phyloP scores from a whole-genome alignment of 2,797 vertebrate genomes.

The Astyanax mexicanus region DNA sequence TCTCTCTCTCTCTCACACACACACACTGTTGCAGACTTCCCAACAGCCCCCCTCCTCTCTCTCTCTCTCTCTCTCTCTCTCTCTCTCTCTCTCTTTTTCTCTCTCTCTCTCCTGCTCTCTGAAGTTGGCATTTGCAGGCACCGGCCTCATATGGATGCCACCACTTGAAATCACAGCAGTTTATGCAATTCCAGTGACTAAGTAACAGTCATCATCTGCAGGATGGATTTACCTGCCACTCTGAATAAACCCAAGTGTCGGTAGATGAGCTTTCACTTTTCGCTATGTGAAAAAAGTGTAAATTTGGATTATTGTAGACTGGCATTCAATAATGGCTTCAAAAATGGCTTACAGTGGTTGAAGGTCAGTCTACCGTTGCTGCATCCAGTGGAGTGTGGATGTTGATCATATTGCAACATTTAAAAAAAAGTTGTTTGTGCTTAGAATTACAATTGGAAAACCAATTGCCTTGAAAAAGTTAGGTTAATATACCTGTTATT shows the following conservation, averaged over 20 bases:
- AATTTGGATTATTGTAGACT: background rate
- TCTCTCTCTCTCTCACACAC: conserved; percentile 50
- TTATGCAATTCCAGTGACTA: background rate
- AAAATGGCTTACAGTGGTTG: background rate
- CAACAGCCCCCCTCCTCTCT: too few species aligned
- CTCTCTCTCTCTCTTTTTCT: conserved; percentile 57
- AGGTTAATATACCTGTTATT: too few species aligned
- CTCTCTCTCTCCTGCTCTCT: conserved; percentile 23
- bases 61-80: too few species aligned
- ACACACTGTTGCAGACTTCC: conserved; percentile 17
- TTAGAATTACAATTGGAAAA: too few species aligned
- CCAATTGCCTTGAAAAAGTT: too few species aligned
- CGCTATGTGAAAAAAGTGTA: too few species aligned
- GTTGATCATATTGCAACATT: too few species aligned
- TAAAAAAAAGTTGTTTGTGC: too few species aligned
- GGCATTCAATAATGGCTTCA: background rate
- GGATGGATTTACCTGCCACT: background rate
- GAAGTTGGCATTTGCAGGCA: conserved; percentile 56
- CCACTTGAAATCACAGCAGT: conserved; percentile 17
- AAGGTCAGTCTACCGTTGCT: too few species aligned
- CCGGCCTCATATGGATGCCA: conserved; percentile 42
- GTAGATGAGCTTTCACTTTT: background rate
- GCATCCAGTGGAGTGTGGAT: too few species aligned
- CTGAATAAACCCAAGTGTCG: background rate
- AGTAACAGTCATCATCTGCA: background rate